Evolutionary conservation across 2,113 vertebrate species (phyloP), one percentile per base, ranked within the genome.

Genomic region (Catagonus wagneri): DNA sequence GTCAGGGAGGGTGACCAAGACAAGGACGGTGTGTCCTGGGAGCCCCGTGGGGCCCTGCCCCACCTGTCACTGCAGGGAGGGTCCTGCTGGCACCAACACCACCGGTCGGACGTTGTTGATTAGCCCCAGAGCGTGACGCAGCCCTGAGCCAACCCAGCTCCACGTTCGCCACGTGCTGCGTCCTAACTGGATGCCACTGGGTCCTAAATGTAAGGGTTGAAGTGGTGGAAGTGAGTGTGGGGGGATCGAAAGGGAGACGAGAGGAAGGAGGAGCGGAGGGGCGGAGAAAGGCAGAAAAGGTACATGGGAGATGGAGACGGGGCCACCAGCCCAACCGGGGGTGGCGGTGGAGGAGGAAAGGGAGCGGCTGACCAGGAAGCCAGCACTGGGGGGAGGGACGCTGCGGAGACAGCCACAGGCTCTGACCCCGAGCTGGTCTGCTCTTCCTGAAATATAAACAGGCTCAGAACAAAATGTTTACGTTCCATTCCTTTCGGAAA

Each of bases 391-490:
- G 19, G 44, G 34, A 66, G 61, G 39, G 29, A 22, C 19, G 36
- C 14, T 78, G 58, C 58, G 11, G 52, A 65, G 79, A 36, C 60
- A 32, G 11, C 2, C 32, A 78, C 58, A 90, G 94, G 58, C 78
- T 90, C 25, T 78, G 75, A 65, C 32, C 66, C 74, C 75, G 61
- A 87, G 88, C 68, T 25, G 8, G 58, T 44, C 90, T 95, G 71
- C 88, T 92, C 83, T 96, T 78, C 65, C 44, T 56, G 11, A 96
- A 93, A 78, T 75, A 39, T 78, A 94, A 95, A 89, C 63, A 96
- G 68, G 86, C 58, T 89, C 81, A 80, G 66, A 88, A 72, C 58
- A 65, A 97, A 97, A 94, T 92, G 90, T 84, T 83, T 72, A 56
- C 69, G 61, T 14, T 89, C 32, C 20, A 52, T 95, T 94, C 83